Evolutionary conservation across 2,113 vertebrate species (phyloP), one percentile per base, ranked within the genome.

Genomic region (Phylloscopus trochilus): DNA sequence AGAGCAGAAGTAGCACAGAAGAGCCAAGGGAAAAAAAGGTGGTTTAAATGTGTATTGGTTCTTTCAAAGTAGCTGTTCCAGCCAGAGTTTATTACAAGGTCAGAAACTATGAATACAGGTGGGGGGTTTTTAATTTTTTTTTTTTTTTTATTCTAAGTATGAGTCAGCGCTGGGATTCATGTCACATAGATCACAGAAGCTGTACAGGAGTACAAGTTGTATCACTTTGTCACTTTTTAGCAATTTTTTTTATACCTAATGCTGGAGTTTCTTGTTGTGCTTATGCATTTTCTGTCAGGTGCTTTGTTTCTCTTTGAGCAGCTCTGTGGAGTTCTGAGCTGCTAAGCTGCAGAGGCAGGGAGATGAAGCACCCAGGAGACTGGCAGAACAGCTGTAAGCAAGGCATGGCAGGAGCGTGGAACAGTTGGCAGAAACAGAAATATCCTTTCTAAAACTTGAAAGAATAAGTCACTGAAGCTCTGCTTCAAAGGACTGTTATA

Each of bases 351-450:
- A 84, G 53, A 76, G 46, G 51, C 39, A 41, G 52, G 49, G 53
- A 83, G 72, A 28, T 83, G 46, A 69, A 88, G 51, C 79, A 90
- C 72, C 75, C 10, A 2, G 55, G 52, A 93, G 73, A 74, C 63
- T 9, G 6, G 37, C 47, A 49, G 46, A 95, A 74, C 93, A 95
- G 75, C 86, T 96, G 85, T 58, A 86, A 92, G 46, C 55, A 86
- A 74, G n/a, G 59, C 66, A 62, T 60, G 70, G 46, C 44, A 80
- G 77, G 70, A 84, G 30, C 49, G 58, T 26, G 60, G 70, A 93
- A 85, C 11, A 59, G 58, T 39, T 91, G 77, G 41, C 51, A 83
- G 58, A 72, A 81, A 78, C 13, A 52, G 64, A 95, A 96, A 46
- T 76, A 53, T 20, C 31, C 77, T 75, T 90, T 70, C 82, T 89